Conservation (phyloP, 2,797 vertebrate species). For the Chelon labrosus region DNA sequence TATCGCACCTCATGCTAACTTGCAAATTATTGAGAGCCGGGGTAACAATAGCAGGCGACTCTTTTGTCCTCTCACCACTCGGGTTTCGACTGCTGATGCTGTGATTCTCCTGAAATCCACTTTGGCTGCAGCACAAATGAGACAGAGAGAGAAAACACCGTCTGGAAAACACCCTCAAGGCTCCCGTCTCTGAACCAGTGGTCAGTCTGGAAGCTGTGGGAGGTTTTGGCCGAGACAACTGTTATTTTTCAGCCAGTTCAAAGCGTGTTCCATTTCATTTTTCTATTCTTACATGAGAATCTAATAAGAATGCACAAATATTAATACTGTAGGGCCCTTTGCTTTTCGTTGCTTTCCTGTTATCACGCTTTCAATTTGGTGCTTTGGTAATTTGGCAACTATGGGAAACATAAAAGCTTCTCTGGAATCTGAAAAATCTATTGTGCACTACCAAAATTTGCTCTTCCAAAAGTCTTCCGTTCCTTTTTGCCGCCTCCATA, state of each 20-base stretch:
- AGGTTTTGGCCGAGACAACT: slow-evolving; percentile 56
- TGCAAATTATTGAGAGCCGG: slow-evolving; percentile 79
- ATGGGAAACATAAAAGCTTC: neutral
- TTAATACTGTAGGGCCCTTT: neutral
- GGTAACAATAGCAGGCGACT: slow-evolving; percentile 77
- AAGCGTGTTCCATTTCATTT: slow-evolving; percentile 25
- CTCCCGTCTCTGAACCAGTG: slow-evolving; percentile 53
- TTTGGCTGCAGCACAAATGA: slow-evolving; percentile 71
- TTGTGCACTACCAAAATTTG: neutral
- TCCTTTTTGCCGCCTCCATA: slow-evolving; percentile 24
- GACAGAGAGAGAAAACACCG: slow-evolving; percentile 66
- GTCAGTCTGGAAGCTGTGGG: slow-evolving; percentile 62
- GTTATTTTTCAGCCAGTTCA: slow-evolving; percentile 46
- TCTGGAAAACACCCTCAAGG: slow-evolving; percentile 67
- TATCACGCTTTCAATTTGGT: neutral
- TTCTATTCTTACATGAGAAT: slow-evolving; percentile 1
- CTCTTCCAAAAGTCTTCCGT: neutral
- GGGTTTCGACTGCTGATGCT: slow-evolving; percentile 69
- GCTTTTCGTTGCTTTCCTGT: slow-evolving; percentile 5
- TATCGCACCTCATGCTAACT: slow-evolving; percentile 82
- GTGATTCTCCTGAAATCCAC: slow-evolving; percentile 68
- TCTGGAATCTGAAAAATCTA: neutral
- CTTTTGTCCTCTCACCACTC: slow-evolving; percentile 78
- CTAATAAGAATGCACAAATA: neutral
- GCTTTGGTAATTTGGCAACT: neutral